phyloP scores from a whole-genome alignment of 2,888 invertebrate genomes.

The Nomada hirtipes region DNA sequence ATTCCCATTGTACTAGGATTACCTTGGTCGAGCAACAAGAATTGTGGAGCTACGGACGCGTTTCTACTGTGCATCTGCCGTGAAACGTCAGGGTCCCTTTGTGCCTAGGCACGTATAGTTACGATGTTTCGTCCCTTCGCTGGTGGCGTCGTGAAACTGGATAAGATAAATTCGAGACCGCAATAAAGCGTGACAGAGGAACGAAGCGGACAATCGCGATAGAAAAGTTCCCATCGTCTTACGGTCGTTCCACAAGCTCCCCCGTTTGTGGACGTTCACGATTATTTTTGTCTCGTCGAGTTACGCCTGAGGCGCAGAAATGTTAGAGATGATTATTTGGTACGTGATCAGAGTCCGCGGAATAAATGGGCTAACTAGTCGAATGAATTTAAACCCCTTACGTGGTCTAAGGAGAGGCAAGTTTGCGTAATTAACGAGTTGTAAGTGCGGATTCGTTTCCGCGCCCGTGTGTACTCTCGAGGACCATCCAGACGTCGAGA shows the following conservation, averaged over 20 bases:
- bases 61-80: constrained; percentile 31
- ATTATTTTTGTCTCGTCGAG: no score
- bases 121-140: constrained; percentile 5
- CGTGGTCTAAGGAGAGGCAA: constrained; percentile 9
- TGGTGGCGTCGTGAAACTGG: constrained; percentile 6
- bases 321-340: neutral
- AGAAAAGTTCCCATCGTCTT: neutral
- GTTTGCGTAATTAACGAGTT: constrained; percentile 26
- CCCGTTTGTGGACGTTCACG: no score
- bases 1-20: constrained; percentile 47
- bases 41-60: constrained; percentile 41
- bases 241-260: no score
- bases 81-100: constrained; percentile 46
- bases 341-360: neutral
- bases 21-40: constrained; percentile 45
- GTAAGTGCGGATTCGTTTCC: constrained; percentile 24
- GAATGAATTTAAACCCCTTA: constrained; percentile 27
- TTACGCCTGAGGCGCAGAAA: neutral
- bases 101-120: constrained; percentile 27
- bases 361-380: neutral
- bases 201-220: neutral
- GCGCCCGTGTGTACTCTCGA: constrained; percentile 10
- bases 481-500: constrained; percentile 11
- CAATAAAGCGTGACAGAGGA: neutral
- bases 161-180: constrained; percentile 29